phyloP scores from a whole-genome alignment of 2,888 invertebrate genomes.

The Dyspetes luteomarginatus region DNA sequence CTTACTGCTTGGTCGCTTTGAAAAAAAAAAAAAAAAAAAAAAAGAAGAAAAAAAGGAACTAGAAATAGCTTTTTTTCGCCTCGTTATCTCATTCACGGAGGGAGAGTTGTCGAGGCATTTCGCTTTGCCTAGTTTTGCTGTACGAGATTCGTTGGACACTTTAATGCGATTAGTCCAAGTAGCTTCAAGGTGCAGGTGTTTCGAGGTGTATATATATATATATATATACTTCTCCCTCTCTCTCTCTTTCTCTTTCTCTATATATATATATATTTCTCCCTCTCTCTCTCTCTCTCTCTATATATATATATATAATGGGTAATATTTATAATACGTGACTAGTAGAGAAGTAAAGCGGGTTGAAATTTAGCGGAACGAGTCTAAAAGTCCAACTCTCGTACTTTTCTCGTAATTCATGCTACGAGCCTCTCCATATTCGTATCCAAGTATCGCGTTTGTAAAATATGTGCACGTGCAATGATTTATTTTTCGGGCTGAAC shows the following conservation, averaged over 20 bases:
- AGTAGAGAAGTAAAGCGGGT: not conserved
- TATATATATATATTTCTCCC: no score
- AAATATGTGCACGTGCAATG: constrained; percentile 38
- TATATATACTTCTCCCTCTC: no score
- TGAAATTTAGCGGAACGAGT: constrained; percentile 27
- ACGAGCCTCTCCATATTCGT: not conserved
- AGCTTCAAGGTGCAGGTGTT: constrained; percentile 51
- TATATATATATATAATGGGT: not conserved
- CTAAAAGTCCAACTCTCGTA: constrained; percentile 24
- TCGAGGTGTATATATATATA: constrained; percentile 13
- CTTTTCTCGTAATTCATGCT: constrained; percentile 11
- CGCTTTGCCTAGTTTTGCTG: constrained; percentile 21
- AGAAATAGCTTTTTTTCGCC: constrained; percentile 2
- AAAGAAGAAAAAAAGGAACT: not conserved
- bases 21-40: not conserved
- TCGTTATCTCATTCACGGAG: constrained; percentile 26
- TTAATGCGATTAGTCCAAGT: constrained; percentile 55
- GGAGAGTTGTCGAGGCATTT: constrained; percentile 8
- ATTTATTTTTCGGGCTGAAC: constrained; percentile 23
- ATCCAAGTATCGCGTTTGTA: no score
- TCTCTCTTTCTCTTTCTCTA: no score
- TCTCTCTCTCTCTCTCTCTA: no score
- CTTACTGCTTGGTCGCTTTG: constrained; percentile 40
- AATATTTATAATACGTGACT: not conserved
- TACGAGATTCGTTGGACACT: constrained; percentile 10